Percentiles rank a stretch among this genome's conserved stretches.
Conservation (phyloP, 2,797 vertebrate species). For the Lycodopsis pacificus region DNA sequence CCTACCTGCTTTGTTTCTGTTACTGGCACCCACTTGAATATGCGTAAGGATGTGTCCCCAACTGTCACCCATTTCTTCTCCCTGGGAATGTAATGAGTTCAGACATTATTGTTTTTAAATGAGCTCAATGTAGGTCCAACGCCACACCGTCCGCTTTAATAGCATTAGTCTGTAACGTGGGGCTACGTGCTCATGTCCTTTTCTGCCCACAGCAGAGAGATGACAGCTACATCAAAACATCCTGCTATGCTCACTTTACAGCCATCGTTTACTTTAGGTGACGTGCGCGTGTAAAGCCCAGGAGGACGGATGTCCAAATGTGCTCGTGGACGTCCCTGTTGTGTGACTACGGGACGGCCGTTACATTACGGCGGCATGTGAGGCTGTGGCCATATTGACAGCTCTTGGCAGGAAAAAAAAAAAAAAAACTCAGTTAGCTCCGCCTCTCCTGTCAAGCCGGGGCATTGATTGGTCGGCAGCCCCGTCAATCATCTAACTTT, state of each 20-base stretch:
- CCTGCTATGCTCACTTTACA: neutral
- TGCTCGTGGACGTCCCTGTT: slow-evolving; percentile 4
- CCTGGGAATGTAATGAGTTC: slow-evolving; percentile 79
- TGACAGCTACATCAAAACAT: slow-evolving; percentile 17
- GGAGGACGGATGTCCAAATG: neutral
- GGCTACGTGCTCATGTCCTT: slow-evolving; percentile 28
- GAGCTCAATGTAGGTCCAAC: slow-evolving; percentile 1
- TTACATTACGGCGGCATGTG: slow-evolving; percentile 50
- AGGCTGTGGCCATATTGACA: slow-evolving; percentile 83
- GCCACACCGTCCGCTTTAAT: slow-evolving; percentile 9
- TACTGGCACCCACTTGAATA: slow-evolving; percentile 99
- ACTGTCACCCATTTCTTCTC: slow-evolving; percentile 99
- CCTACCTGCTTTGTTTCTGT: slow-evolving; percentile 95
- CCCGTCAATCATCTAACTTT: slow-evolving; percentile 80
- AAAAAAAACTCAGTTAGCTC: slow-evolving; percentile 67
- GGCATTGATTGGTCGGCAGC: slow-evolving; percentile 64
- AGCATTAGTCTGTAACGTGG: slow-evolving; percentile 30
- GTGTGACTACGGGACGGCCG: slow-evolving; percentile 33
- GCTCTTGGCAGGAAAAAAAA: slow-evolving; percentile 65
- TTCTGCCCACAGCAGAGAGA: slow-evolving; percentile 6
- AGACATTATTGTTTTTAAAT: slow-evolving; percentile 3
- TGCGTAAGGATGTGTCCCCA: slow-evolving; percentile 95
- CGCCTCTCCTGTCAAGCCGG: slow-evolving; percentile 64
- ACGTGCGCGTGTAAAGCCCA: neutral
- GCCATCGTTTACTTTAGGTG: neutral